phyloP scores from a whole-genome alignment of 2,797 vertebrate genomes.

The Helostoma temminkii region DNA sequence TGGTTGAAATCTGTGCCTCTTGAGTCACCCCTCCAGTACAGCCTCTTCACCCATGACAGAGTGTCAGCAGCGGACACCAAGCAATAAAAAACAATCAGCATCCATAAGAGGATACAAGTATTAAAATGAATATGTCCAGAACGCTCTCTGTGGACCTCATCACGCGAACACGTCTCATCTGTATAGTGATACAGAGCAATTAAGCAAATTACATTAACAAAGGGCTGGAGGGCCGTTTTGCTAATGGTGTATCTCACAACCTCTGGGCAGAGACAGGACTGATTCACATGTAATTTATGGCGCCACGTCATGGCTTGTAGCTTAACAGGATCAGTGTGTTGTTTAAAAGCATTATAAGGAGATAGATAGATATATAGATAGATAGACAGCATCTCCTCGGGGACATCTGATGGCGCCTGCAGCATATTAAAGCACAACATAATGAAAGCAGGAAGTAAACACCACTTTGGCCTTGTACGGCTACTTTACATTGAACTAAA shows the following conservation, averaged over 20 bases:
- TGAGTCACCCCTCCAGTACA: neutral
- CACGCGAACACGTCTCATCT: constrained; percentile 73
- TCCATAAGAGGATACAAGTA: constrained; percentile 63
- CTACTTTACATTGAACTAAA: constrained; percentile 54
- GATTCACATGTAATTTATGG: constrained; percentile 73
- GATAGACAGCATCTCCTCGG: constrained; percentile 6
- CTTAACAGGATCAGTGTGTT: constrained; percentile 55
- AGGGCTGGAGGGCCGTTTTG: constrained; percentile 77
- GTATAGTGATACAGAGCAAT: constrained; percentile 82
- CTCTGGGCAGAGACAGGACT: constrained; percentile 78
- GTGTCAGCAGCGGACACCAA: constrained; percentile 33
- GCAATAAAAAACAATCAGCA: constrained; percentile 42
- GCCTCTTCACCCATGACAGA: neutral
- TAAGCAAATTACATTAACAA: constrained; percentile 85
- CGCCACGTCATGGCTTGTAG: constrained; percentile 55
- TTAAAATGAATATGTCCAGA: constrained; percentile 79
- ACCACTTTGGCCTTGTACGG: constrained; percentile 53
- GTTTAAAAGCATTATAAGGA: constrained; percentile 20
- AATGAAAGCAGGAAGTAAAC: constrained; percentile 38
- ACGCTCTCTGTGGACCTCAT: constrained; percentile 69
- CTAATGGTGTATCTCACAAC: constrained; percentile 80
- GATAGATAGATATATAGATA: constrained; percentile 28
- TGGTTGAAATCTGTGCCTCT: neutral
- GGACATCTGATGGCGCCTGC: constrained; percentile 9
- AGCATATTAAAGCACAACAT: constrained; percentile 25